Conservation (phyloP, 1,140 invertebrate genomes). For the Anoplolepis gracilipes region DNA sequence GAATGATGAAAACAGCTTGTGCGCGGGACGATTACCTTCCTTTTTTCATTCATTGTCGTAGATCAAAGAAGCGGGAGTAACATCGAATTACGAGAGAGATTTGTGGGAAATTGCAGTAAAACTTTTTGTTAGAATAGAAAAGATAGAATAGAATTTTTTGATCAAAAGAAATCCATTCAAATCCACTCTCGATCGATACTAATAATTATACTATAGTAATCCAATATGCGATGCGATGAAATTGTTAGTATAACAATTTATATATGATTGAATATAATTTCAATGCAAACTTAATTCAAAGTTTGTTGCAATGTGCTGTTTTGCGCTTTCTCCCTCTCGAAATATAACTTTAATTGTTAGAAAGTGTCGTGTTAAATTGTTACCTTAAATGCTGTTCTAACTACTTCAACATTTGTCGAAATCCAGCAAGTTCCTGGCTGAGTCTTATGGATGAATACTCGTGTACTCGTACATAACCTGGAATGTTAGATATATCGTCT, state of each 20-base stretch:
- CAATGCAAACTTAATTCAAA: slow-evolving; percentile 30
- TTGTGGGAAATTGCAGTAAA: background rate
- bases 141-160: background rate
- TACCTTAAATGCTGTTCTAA: slow-evolving; percentile 40
- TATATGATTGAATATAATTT: slow-evolving; percentile 5
- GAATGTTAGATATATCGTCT: slow-evolving; percentile 76
- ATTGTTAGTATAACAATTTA: background rate
- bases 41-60: slow-evolving; percentile 1
- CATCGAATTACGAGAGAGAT: background rate
- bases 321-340: background rate
- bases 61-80: slow-evolving; percentile 18
- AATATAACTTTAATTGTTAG: slow-evolving; percentile 33
- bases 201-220: background rate
- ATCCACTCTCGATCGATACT: background rate
- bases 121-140: background rate
- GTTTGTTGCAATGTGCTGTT: background rate
- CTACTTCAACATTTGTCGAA: slow-evolving; percentile 47
- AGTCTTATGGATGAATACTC: background rate
- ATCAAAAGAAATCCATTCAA: background rate
- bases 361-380: slow-evolving; percentile 53
- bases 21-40: background rate
- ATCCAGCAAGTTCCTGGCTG: slow-evolving; percentile 9
- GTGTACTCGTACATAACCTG: background rate
- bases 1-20: slow-evolving; percentile 42
- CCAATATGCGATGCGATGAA: background rate